Evolutionary conservation across 2,797 vertebrate species (phyloP).

Genomic region (Lophius americanus): DNA sequence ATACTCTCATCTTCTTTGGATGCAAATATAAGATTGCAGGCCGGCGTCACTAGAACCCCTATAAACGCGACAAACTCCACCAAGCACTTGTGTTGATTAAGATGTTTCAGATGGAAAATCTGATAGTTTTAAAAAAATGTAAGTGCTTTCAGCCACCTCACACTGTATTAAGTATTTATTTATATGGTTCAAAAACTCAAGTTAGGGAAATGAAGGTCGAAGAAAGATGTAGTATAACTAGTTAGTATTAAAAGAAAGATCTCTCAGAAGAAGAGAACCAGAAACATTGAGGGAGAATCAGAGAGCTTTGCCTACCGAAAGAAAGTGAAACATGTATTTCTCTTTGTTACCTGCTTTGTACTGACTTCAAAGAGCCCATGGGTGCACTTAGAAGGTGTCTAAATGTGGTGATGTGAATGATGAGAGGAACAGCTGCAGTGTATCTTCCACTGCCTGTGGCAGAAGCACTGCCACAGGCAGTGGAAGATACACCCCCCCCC

Average conservation of each 20-base stretch:
- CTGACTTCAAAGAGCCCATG: slow-evolving; percentile 68
- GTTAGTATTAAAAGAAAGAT: slow-evolving; percentile 22
- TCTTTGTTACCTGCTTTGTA: slow-evolving; percentile 50
- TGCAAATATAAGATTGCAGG: not conserved
- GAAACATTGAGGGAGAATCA: slow-evolving; percentile 7
- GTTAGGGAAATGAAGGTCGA: slow-evolving; percentile 8
- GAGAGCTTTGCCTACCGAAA: slow-evolving; percentile 38
- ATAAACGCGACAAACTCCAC: not conserved
- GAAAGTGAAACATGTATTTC: slow-evolving; percentile 57
- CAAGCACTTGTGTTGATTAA: no score
- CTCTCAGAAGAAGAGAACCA: not conserved
- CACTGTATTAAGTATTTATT: slow-evolving; percentile 11
- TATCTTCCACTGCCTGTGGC: slow-evolving; percentile 48
- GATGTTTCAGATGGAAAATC: no score
- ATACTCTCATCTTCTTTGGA: not conserved
- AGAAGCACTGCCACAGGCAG: slow-evolving; percentile 57
- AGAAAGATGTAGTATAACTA: not conserved
- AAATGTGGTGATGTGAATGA: slow-evolving; percentile 65
- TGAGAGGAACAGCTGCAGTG: slow-evolving; percentile 45
- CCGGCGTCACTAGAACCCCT: not conserved
- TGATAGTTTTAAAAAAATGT: no score
- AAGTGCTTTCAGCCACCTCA: not conserved
- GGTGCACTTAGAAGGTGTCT: slow-evolving; percentile 59
- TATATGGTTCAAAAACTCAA: slow-evolving; percentile 11
- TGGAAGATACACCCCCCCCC: slow-evolving; percentile 31